Base-by-base conservation (phyloP, 2,888 invertebrate genomes). In the Leptinotarsa rubiginosa region DNA sequence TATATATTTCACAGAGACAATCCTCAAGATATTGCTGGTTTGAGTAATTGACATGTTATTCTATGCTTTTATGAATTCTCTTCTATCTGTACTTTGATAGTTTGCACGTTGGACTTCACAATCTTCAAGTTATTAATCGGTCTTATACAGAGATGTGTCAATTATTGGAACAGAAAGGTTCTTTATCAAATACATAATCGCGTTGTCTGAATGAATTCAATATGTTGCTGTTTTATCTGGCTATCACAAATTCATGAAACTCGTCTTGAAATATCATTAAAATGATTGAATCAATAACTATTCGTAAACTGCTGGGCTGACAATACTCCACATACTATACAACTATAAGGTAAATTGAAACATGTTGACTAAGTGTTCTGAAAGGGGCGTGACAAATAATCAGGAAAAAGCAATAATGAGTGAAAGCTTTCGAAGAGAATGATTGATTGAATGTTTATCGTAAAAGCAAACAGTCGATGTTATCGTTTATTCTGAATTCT, bases 391-490 rank as follows among this genome's bases (percentile, higher is more conserved):
- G 68, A 69, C 56, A 54, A 56, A 15, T 56, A 47, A 69, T 3
- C 41, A 25, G 47, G 15, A 56, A 56, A 20, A 69, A 41, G 20
- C 16, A 22, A 69, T 41, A 69, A 41, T 54, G n/a, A 67, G 12
- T 4, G 20, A 41, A 31, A 16, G 54, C 31, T n/a, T 68, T 13
- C 20, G 31, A 54, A 41, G 18, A 3, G 31, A 31, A 15, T 68
- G 68, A 68, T 68, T 68, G 68, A 68, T 54, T 41, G 52, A 54
- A 49, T 47, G 68, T 68, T 25, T 68, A 54, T 54, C 54, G n/a
- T 31, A 3, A 18, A 18, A 54, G 68, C 50, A 68, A 68, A 68
- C 52, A 68, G 20, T 16, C 49, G 67, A 49, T 67, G 16, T 49
- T 22, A 50, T 50, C 15, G 67, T 67, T 50, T 22, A 3, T 41